Evolutionary conservation across 37 sponge, comb jelly and placozoan species (phyloP).

Genomic region (Bolinopsis microptera): DNA sequence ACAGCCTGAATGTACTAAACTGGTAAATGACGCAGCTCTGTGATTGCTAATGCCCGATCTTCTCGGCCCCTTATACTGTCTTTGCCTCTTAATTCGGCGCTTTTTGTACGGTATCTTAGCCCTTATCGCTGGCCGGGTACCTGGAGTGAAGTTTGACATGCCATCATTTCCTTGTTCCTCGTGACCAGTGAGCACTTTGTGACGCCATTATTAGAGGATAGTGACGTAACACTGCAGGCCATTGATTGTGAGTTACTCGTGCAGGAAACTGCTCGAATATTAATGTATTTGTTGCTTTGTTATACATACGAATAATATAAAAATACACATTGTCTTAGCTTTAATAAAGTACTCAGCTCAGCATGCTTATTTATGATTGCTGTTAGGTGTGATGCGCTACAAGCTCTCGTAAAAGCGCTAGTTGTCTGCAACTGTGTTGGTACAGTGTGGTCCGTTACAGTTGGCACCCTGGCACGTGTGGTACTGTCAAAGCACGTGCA

Average conservation of each 20-base stretch:
- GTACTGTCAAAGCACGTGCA: background rate
- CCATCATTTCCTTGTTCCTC: background rate
- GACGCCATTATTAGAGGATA: background rate
- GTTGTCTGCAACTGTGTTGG: background rate
- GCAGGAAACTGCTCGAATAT: background rate
- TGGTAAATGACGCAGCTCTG: too few relatives aligned
- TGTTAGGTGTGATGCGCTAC: background rate
- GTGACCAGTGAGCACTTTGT: background rate
- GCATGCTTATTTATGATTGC: background rate
- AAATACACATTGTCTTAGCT: background rate
- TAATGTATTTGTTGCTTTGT: background rate
- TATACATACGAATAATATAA: background rate
- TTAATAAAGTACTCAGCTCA: background rate
- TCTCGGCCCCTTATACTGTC: too few relatives aligned
- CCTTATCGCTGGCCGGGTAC: background rate
- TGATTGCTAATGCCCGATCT: too few relatives aligned
- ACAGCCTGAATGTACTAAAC: too few relatives aligned
- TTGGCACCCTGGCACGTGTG: background rate
- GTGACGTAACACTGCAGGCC: background rate
- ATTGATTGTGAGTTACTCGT: background rate
- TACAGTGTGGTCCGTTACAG: background rate
- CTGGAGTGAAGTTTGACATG: background rate
- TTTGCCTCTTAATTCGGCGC: too few relatives aligned
- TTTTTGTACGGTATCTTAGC: too few relatives aligned
- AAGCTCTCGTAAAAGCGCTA: background rate